These are phyloP conservation scores for Podarcis siculus DNA, from an alignment of 2,797 vertebrate genomes.

Conservation along the genomic window DNA sequence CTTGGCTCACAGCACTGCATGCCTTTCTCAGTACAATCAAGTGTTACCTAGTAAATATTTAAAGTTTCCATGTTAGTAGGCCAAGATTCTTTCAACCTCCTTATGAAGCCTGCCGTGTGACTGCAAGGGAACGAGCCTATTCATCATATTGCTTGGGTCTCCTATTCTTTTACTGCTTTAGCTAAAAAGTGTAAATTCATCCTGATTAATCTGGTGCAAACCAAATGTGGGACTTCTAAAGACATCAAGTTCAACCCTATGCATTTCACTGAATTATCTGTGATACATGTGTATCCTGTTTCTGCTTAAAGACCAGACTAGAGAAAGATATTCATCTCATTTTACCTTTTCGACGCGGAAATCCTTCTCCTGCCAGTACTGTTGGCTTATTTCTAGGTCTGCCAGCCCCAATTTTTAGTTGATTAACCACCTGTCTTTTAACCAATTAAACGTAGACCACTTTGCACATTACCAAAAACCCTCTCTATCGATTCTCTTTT, in stretches of 20 bases:
- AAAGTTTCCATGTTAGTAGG: slow-evolving; percentile 46
- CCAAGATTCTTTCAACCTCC: slow-evolving; percentile 1
- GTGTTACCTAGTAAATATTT: slow-evolving; percentile 24
- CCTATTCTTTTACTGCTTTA: background rate
- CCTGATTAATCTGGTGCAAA: background rate
- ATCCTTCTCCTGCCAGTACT: background rate
- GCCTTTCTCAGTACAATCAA: slow-evolving; percentile 34
- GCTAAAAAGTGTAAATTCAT: background rate
- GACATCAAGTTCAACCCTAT: background rate
- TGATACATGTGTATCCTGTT: background rate
- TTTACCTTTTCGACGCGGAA: too few relatives aligned
- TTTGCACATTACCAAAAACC: background rate
- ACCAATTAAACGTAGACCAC: background rate
- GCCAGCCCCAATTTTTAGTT: background rate
- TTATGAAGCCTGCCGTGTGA: slow-evolving; percentile 33
- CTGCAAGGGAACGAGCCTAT: slow-evolving; percentile 14
- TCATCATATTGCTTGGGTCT: slow-evolving; percentile 34
- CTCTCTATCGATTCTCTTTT: background rate
- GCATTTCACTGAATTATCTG: background rate
- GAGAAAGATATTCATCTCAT: background rate
- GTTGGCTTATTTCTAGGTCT: background rate
- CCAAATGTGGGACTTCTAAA: background rate
- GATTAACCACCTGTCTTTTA: background rate
- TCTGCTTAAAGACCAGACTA: background rate
- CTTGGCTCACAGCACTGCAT: background rate